A percentile compares a stretch with the other conserved stretches of the same genome.
Evolutionary conservation across 2,113 vertebrate species (phyloP).

Genomic region (Chlamydotis undulata): DNA sequence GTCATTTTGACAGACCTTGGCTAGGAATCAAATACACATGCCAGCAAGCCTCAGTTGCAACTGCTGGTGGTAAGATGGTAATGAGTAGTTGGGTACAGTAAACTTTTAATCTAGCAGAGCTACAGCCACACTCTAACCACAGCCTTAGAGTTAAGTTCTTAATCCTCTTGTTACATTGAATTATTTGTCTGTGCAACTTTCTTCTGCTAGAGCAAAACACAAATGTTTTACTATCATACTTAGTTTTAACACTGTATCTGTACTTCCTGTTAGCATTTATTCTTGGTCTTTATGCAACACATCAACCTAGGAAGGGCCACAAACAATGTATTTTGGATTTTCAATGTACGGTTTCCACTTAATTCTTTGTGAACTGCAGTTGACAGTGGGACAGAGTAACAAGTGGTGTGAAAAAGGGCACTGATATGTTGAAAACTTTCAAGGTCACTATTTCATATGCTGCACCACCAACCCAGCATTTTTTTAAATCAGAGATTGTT

Average conservation of each 20-base stretch:
- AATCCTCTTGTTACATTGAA: not conserved
- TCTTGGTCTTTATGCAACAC: not conserved
- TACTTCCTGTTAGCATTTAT: not conserved
- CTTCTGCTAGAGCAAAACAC: not conserved
- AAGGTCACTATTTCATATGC: not conserved
- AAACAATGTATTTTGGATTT: not conserved
- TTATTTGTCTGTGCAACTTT: not conserved
- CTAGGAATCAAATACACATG: not conserved
- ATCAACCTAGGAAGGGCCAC: not conserved
- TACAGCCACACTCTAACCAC: not conserved
- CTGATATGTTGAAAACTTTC: not conserved
- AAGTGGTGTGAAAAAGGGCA: not conserved
- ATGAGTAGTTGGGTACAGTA: not conserved
- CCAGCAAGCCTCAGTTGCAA: not conserved
- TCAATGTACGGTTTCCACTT: not conserved
- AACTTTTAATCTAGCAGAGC: not conserved
- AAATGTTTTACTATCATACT: not conserved
- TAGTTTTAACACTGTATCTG: not conserved
- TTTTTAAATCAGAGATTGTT: not conserved
- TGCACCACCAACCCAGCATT: not conserved
- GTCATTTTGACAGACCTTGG: not conserved
- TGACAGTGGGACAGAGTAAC: not conserved
- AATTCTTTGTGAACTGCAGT: not conserved
- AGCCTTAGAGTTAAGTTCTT: not conserved
- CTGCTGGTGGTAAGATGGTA: not conserved